phyloP scores from a whole-genome alignment of 2,888 invertebrate genomes.

The Rhagonycha lutea region DNA sequence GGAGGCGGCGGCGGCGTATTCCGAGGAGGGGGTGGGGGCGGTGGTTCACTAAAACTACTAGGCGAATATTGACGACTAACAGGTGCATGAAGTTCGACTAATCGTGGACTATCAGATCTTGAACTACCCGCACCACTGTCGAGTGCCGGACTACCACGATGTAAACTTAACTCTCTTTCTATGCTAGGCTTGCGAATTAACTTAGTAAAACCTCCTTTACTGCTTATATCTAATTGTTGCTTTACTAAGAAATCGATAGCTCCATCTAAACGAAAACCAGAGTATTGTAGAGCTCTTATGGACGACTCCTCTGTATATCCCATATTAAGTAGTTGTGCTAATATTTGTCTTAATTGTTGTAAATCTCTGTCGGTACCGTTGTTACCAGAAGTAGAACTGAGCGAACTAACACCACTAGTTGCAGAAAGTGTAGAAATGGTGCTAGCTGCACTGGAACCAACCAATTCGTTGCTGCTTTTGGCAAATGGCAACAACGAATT shows the following conservation, averaged over 20 bases:
- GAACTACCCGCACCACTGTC: slow-evolving; percentile 89
- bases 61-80: slow-evolving; percentile 75
- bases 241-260: slow-evolving; percentile 72
- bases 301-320: slow-evolving; percentile 79
- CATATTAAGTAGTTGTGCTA: slow-evolving; percentile 69
- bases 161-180: slow-evolving; percentile 77
- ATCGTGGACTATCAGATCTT: slow-evolving; percentile 85
- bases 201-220: slow-evolving; percentile 61
- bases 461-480: slow-evolving; percentile 66
- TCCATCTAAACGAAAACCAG: slow-evolving; percentile 72
- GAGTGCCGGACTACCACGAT: slow-evolving; percentile 83
- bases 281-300: slow-evolving; percentile 69
- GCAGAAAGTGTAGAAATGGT: slow-evolving; percentile 69
- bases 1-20: slow-evolving; percentile 71
- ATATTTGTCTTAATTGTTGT: slow-evolving; percentile 65
- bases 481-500: slow-evolving; percentile 83
- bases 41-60: slow-evolving; percentile 60
- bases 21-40: slow-evolving; percentile 61
- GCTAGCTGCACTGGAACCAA: slow-evolving; percentile 76
- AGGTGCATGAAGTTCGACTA: slow-evolving; percentile 67
- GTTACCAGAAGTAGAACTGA: slow-evolving; percentile 59
- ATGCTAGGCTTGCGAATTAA: slow-evolving; percentile 86
- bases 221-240: slow-evolving; percentile 63
- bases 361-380: slow-evolving; percentile 64
- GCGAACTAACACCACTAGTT: slow-evolving; percentile 65